Percentiles rank a stretch among this genome's conserved stretches.
phyloP scores from a whole-genome alignment of 1,140 invertebrate genomes.

The Anastrepha obliqua region DNA sequence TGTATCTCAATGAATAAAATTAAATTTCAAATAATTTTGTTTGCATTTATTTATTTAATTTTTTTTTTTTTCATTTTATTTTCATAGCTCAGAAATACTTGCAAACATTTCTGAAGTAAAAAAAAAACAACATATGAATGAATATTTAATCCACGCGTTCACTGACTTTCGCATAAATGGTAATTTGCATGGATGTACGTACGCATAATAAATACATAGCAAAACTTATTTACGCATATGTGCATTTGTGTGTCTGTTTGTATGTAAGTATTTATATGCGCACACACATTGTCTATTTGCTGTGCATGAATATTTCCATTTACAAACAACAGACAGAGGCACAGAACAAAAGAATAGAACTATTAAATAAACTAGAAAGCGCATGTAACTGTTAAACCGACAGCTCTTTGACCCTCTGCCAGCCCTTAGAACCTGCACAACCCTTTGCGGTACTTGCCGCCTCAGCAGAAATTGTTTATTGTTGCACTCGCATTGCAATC shows the following conservation, averaged over 20 bases:
- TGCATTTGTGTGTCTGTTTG: background rate
- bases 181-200: background rate
- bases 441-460: background rate
- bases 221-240: background rate
- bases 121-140: background rate
- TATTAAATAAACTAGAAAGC: background rate
- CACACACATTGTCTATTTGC: conserved; percentile 48
- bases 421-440: background rate
- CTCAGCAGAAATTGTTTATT: conserved; percentile 27
- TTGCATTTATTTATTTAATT: conserved; percentile 19
- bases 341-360: background rate
- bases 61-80: background rate
- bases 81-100: no score
- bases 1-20: conserved; percentile 31
- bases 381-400: background rate
- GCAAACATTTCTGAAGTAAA: no score
- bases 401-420: background rate
- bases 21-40: conserved; percentile 24
- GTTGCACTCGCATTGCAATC: conserved; percentile 30
- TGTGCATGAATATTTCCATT: conserved; percentile 20
- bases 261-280: background rate
- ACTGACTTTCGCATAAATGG: background rate
- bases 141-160: conserved; percentile 28
- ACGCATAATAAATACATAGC: background rate
- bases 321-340: background rate